Base-by-base conservation (phyloP, 2,888 invertebrate species). In the Mythimna impura region DNA sequence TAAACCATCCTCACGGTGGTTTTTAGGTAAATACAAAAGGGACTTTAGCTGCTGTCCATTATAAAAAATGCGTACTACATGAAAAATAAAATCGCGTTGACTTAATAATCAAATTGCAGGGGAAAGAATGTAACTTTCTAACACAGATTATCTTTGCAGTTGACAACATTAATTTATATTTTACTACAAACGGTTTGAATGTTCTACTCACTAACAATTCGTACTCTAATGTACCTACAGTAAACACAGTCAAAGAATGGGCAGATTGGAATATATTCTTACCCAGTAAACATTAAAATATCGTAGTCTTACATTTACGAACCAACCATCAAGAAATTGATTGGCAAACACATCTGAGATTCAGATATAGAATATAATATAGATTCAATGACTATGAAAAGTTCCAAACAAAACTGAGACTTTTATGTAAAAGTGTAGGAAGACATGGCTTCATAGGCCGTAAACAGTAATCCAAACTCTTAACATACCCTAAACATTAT, bases 221-320 rank as follows among this genome's bases (percentile, higher is more conserved):
- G 43, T 79, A 78, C 40, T 58, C 43, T 78, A 60, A 55, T 43
- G 40, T 79, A 78, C 61, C 52, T 79, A 78, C 72, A 73, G 52
- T 73, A 80, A 73, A 63, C 6, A 78, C 57, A 36, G 43, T 79
- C 63, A 40, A 47, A 52, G 25, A 63, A 36, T 36, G 10, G 43
- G 17, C 58, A 34, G 9, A 78, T 61, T 17, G 17, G 22, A 34
- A 61, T 34, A 78, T 43, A 43, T 17, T 50, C 22, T 55, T 58
- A 79, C 62, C n/a, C 34, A 72, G 20, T 78, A 30, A 36, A 73
- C 10, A 47, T 52, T 47, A 47, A 57, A 78, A 76, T 25, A 40
- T 20, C 62, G n/a, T 17, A 67, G 7, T 3, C 74, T 52, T 76
- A 74, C 4, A 74, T 43, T 52, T 74, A 73, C n/a, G 10, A 34